Evolutionary conservation across 2,113 vertebrate species (phyloP), one percentile per base, ranked within the genome.

Genomic region (Gasterosteus aculeatus): DNA sequence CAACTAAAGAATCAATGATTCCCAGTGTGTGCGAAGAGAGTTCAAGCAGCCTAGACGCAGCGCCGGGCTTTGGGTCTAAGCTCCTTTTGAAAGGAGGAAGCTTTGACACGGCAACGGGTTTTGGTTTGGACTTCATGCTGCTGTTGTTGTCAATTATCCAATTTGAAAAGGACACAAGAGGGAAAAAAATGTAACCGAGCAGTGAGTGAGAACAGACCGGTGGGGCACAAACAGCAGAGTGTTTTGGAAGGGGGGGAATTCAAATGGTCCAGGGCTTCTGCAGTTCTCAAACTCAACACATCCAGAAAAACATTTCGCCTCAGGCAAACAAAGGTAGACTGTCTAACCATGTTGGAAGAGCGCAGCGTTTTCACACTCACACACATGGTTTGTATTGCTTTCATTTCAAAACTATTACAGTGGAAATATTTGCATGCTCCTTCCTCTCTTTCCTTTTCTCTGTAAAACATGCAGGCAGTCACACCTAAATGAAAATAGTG

Each of bases 1-100:
- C 88, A 87, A 94, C 82, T 80, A 42, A 90, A 85, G 86, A 92
- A 88, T 91, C 89, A 80, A 83, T 85, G 91, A 87, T 87, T 89
- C 86, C 82, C 86, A 78, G 74, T 68, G 81, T 84, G 87, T 87
- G 85, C 80, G 61, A 88, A 85, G 87, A 77, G 72, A 91, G 74
- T 63, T 72, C 78, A 86, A 85, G 82, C 86, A 75, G 81, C 84
- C 82, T 88, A 74, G 78, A 84, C 42, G 66, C 63, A 83, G 78
- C 19, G 56, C 22, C 56, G 72, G 87, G 89, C 84, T 90, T 88
- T 84, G 83, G 81, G 86, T 58, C 71, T 83, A 90, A 92, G 89
- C 85, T 88, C 69, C 75, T 91, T 79, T 85, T 85, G 84, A 86
- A 66, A 47, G 59, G 56, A 81, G 71, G 38, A 80, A 44, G 85